These are phyloP conservation scores for Rhopalosiphum padi DNA, from an alignment of 1,140 invertebrate genomes.

Conservation along the genomic window DNA sequence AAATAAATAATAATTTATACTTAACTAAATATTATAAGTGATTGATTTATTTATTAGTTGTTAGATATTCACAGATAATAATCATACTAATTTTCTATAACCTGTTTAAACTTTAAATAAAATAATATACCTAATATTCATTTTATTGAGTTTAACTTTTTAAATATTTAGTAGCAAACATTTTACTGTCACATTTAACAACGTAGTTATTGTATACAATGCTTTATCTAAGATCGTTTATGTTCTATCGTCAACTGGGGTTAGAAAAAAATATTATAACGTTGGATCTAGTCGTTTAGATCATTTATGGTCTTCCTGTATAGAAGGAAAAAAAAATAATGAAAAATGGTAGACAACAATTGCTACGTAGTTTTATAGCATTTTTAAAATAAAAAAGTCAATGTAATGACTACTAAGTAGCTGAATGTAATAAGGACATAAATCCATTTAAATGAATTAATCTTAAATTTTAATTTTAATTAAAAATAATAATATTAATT, in stretches of 20 bases:
- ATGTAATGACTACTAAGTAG: neutral
- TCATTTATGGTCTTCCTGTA: constrained; percentile 7
- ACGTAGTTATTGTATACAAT: neutral
- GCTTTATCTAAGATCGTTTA: neutral
- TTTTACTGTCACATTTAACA: neutral
- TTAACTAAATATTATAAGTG: neutral
- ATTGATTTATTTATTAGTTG: neutral
- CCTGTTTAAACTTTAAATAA: neutral
- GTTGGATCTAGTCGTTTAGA: neutral
- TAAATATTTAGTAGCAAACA: neutral
- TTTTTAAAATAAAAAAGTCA: constrained; percentile 2
- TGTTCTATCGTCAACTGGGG: constrained; percentile 12
- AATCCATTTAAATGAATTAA: neutral
- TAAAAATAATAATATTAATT: neutral
- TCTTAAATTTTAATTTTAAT: neutral
- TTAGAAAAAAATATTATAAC: constrained; percentile 12
- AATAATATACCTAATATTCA: neutral
- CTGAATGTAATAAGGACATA: neutral
- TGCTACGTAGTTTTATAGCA: neutral
- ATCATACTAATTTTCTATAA: neutral
- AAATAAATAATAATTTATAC: neutral
- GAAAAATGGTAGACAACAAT: constrained; percentile 13
- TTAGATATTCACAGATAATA: neutral
- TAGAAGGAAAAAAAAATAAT: neutral
- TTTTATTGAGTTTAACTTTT: neutral